Evolutionary conservation across 2,888 invertebrate genomes (phyloP).

Genomic region (Plemyria rubiginata): DNA sequence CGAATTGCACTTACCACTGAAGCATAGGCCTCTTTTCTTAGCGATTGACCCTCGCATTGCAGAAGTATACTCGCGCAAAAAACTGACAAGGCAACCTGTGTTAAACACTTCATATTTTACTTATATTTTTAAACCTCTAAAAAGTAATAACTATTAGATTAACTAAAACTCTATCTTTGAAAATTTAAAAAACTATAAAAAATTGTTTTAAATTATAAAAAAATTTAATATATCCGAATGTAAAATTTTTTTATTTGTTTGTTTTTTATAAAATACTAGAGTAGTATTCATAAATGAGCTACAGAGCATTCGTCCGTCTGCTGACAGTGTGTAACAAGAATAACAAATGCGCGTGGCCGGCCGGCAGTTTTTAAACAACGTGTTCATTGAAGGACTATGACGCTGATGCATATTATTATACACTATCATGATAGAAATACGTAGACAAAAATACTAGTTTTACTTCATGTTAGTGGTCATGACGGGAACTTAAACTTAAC

Average conservation of each 20-base stretch:
- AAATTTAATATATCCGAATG: neutral
- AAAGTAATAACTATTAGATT: neutral
- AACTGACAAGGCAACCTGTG: slow-evolving; percentile 34
- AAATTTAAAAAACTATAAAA: neutral
- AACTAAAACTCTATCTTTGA: neutral
- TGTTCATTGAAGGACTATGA: slow-evolving; percentile 38
- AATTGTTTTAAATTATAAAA: neutral
- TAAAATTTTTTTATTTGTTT: neutral
- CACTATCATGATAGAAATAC: neutral
- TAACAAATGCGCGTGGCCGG: slow-evolving; percentile 36
- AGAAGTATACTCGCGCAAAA: slow-evolving; percentile 44
- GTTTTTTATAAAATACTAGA: neutral
- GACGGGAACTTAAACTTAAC: too few species aligned
- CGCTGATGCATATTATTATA: neutral
- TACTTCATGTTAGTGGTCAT: too few species aligned
- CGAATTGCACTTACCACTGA: slow-evolving; percentile 54
- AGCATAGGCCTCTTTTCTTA: slow-evolving; percentile 51
- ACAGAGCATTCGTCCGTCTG: slow-evolving; percentile 9
- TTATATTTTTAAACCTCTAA: neutral
- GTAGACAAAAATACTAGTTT: too few species aligned
- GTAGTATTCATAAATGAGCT: neutral
- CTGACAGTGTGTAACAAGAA: slow-evolving; percentile 28
- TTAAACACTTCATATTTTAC: slow-evolving; percentile 25
- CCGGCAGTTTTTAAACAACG: slow-evolving; percentile 45
- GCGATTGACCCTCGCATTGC: slow-evolving; percentile 45